Base-by-base conservation (phyloP, 1,140 invertebrate genomes). In the Idris sp. region DNA sequence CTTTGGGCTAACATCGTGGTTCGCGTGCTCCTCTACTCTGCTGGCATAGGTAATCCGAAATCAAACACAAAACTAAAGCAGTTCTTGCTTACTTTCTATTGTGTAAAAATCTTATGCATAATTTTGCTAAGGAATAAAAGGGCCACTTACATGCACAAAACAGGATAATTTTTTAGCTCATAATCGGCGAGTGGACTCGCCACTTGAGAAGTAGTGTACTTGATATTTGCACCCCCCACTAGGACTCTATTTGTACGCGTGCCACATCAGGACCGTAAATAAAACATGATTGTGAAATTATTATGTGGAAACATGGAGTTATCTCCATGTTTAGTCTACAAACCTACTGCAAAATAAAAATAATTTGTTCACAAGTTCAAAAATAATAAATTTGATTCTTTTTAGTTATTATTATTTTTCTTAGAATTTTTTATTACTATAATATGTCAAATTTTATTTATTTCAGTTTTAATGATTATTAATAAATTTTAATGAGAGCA, bases 181-280 rank as follows among this genome's bases (percentile, higher is more conserved):
- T 36, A 44, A 19, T 44, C 38, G 15, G 6, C 35, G 38, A 46
- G 40, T 46, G 26, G n/a, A 31, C n/a, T 5, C 28, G 16, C 18
- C 13, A 8, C 11, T 4, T n/a, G n/a, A n/a, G n/a, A 13, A 73
- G 14, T 9, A 56, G 43, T 22, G 35, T 14, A 15, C 49, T 35
- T 64, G 15, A 40, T 53, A 62, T 53, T 74, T 65, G 14, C 38
- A 53, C 56, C 35, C 58, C 67, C 77, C n/a, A 71, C 64, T 41
- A 36, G 5, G 10, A 2, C 26, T 1, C 58, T 44, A 18, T 9
- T 16, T 26, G 77, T 77, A 62, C 77, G 78, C 80, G 78, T 82
- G 80, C 78, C 79, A 75, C 49, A 11, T 8, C 65, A 51, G 58
- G 43, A 41, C 31, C 58, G 58, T 62, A 59, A 1, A 38, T 14